Percentiles rank a stretch among this genome's conserved stretches.
Conservation (phyloP, 2,888 invertebrate species). For the Caprella mutica region DNA sequence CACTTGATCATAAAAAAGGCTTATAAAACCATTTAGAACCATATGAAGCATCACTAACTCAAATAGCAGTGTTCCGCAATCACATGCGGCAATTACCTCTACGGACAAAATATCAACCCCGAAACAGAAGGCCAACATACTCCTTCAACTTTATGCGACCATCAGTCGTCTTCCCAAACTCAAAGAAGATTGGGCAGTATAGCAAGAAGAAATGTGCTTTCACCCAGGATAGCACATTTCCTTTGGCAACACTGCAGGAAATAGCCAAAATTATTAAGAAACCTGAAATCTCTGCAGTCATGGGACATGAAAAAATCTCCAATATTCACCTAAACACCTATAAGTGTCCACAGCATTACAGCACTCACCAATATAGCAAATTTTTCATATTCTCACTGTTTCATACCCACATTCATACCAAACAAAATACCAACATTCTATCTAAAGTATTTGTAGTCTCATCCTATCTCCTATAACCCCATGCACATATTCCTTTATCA, state of each 20-base stretch:
- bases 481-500: constrained; percentile 19
- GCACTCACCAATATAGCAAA: not conserved
- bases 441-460: constrained; percentile 36
- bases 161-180: not conserved
- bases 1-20: constrained; percentile 11
- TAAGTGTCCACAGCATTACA: not conserved
- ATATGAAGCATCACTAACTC: constrained; percentile 10
- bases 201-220: not conserved
- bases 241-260: not conserved
- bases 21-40: constrained; percentile 3
- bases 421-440: constrained; percentile 34
- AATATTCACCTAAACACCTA: constrained; percentile 10
- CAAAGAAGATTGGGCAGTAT: too few relatives aligned
- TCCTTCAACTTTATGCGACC: constrained; percentile 3
- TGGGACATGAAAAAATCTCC: constrained; percentile 7
- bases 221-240: not conserved
- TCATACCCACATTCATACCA: constrained; percentile 36
- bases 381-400: not conserved
- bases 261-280: constrained; percentile 3
- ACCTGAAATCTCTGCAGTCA: constrained; percentile 5
- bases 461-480: not conserved
- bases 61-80: constrained; percentile 2
- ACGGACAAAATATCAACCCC: not conserved
- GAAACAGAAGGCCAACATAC: constrained; percentile 3
- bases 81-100: constrained; percentile 7